Evolutionary conservation across 2,888 invertebrate genomes (phyloP).

Genomic region (Rhyacophila evoluta): DNA sequence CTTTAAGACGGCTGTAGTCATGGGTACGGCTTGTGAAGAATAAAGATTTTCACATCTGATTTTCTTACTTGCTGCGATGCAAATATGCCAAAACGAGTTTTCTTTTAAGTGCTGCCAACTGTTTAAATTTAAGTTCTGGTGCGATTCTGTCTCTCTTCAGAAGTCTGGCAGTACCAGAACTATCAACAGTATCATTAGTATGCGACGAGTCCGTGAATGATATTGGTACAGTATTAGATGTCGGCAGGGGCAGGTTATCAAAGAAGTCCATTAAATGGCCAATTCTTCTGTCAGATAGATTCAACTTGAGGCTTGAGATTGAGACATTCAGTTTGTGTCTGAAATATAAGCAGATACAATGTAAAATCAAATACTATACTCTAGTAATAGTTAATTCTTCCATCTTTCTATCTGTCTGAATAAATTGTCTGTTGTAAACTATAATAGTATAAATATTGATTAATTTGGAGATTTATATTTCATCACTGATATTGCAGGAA

Average conservation of each 20-base stretch:
- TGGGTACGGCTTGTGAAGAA: too few species aligned
- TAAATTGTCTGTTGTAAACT: too few species aligned
- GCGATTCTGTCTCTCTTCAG: slow-evolving; percentile 61
- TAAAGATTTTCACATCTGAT: too few species aligned
- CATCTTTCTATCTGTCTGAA: too few species aligned
- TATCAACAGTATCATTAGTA: slow-evolving; percentile 30
- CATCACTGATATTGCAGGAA: too few species aligned
- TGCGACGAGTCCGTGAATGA: slow-evolving; percentile 63
- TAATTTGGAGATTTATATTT: too few species aligned
- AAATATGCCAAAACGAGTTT: slow-evolving; percentile 66
- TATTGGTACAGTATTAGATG: slow-evolving; percentile 66
- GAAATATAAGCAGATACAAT: too few species aligned
- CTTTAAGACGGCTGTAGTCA: too few species aligned
- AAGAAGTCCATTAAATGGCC: slow-evolving; percentile 75
- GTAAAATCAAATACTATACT: too few species aligned
- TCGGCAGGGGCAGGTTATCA: slow-evolving; percentile 66
- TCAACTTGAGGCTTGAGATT: slow-evolving; percentile 78
- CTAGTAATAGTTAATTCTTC: too few species aligned
- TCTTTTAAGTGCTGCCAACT: slow-evolving; percentile 63
- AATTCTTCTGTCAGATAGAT: slow-evolving; percentile 80
- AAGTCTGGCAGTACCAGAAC: slow-evolving; percentile 20
- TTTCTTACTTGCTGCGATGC: slow-evolving; percentile 58
- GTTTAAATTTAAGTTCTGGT: slow-evolving; percentile 63
- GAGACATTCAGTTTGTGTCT: slow-evolving; percentile 83
- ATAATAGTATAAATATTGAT: too few species aligned